A percentile compares a stretch with the other conserved stretches of the same genome.
phyloP scores from a whole-genome alignment of 2,797 vertebrate species.

The Bradypus variegatus region DNA sequence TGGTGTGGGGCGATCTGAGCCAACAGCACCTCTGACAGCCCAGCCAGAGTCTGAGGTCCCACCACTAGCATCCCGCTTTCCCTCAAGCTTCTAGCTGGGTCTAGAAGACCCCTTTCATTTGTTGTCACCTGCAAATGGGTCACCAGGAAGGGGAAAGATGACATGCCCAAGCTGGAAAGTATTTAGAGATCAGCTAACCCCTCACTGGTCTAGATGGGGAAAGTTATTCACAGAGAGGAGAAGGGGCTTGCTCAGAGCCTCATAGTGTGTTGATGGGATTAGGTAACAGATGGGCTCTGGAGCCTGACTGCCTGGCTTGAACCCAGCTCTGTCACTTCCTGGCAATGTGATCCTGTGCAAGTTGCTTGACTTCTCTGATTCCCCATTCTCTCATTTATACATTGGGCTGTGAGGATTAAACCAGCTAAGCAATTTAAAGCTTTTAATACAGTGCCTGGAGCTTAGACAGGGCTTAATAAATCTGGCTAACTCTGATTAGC shows the following conservation, averaged over 20 bases:
- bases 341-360: neutral
- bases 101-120: neutral
- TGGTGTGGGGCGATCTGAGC: neutral
- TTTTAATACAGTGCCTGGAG: neutral
- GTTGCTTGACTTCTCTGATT: conserved; percentile 11
- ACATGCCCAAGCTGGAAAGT: neutral
- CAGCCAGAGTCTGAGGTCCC: neutral
- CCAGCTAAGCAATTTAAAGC: neutral
- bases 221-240: conserved; percentile 18
- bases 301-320: neutral
- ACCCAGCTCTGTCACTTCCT: neutral
- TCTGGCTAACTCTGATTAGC: neutral
- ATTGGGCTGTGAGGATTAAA: neutral
- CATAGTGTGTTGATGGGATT: neutral
- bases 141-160: neutral
- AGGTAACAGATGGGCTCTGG: neutral
- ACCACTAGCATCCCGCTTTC: neutral
- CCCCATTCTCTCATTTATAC: neutral
- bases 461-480: neutral
- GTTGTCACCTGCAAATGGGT: neutral
- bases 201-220: neutral
- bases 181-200: neutral
- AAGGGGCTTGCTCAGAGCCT: neutral
- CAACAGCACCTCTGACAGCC: neutral
- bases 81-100: neutral